Conservation (phyloP, 2,113 vertebrate species). For the Girardinichthys multiradiatus region DNA sequence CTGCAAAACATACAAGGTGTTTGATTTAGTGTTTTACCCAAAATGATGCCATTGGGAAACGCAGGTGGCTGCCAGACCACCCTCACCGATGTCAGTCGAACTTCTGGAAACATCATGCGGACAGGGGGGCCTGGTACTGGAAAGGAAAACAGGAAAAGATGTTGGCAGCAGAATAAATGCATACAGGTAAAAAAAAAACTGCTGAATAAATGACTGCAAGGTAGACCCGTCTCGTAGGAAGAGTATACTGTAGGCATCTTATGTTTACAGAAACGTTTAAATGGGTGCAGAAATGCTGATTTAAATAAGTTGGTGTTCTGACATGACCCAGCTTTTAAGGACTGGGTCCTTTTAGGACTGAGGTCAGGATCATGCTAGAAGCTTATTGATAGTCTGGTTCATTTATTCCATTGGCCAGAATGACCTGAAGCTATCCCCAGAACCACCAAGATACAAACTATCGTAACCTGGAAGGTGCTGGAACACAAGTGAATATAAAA, state of each 20-base stretch:
- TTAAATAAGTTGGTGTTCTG: too few species aligned
- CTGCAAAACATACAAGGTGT: slow-evolving; percentile 8
- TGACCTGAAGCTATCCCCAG: too few species aligned
- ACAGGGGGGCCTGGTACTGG: slow-evolving; percentile 90
- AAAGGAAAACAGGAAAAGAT: slow-evolving; percentile 39
- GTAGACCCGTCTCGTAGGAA: slow-evolving; percentile 1
- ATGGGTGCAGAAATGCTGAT: too few species aligned
- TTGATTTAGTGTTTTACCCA: slow-evolving; percentile 82
- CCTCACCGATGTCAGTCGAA: slow-evolving; percentile 86
- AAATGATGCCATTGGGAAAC: slow-evolving; percentile 90
- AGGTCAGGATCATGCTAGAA: too few species aligned
- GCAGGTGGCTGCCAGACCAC: slow-evolving; percentile 93
- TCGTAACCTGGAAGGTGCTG: too few species aligned
- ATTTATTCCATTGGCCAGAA: too few species aligned
- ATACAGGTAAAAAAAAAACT: slow-evolving; percentile 28
- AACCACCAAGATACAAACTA: too few species aligned
- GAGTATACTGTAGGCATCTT: neutral
- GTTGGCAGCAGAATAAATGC: slow-evolving; percentile 29
- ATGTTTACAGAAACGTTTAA: too few species aligned
- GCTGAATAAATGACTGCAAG: neutral
- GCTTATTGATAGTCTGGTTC: too few species aligned
- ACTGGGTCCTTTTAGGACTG: too few species aligned
- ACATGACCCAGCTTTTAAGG: too few species aligned
- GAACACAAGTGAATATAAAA: too few species aligned
- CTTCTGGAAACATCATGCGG: slow-evolving; percentile 93